Conservation (phyloP, 2,113 vertebrate species). For the Pelvicachromis taeniatus region DNA sequence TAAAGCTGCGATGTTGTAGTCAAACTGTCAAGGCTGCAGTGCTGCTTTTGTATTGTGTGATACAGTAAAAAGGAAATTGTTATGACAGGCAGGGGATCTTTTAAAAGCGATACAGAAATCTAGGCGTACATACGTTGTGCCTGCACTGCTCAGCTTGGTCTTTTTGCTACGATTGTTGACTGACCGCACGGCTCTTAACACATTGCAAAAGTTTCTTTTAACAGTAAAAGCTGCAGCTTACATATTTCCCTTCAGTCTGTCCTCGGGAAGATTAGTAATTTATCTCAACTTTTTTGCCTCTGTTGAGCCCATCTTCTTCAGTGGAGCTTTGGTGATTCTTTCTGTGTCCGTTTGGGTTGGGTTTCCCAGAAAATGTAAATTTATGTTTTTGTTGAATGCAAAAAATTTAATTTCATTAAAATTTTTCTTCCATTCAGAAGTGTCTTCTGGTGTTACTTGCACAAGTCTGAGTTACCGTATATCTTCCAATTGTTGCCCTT, state of each 20-base stretch:
- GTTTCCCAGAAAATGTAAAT: not conserved
- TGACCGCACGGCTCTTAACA: not conserved
- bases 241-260: not conserved
- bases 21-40: not conserved
- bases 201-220: not conserved
- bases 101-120: not conserved
- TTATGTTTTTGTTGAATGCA: not conserved
- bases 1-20: not conserved
- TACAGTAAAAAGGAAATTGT: not conserved
- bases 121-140: not conserved
- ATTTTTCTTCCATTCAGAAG: not conserved
- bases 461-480: not conserved
- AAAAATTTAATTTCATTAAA: not conserved
- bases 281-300: not conserved
- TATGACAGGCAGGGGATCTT: constrained; percentile 6
- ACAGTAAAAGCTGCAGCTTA: not conserved
- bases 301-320: not conserved
- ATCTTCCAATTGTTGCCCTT: no score
- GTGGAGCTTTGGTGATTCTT: not conserved
- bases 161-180: not conserved
- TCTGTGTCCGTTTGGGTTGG: not conserved
- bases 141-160: not conserved
- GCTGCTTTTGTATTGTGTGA: not conserved
- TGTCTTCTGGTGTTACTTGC: not conserved
- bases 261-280: not conserved